These are phyloP conservation scores for Vannuccia rotundouncinata DNA, from an alignment of 2,888 invertebrate genomes.

Conservation along the genomic window DNA sequence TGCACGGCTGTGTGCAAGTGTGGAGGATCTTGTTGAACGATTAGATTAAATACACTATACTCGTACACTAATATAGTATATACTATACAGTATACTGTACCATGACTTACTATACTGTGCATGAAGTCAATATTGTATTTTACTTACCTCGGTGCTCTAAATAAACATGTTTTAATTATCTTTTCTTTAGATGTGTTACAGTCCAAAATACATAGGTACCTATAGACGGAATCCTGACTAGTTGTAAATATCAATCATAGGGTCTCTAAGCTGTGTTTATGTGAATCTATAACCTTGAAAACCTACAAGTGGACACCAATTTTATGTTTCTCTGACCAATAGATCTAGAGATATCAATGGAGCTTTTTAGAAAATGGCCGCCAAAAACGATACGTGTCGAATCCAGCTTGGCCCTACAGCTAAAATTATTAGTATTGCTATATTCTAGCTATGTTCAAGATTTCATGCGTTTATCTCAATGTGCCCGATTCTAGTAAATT, in stretches of 20 bases:
- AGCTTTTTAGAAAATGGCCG: background rate
- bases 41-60: background rate
- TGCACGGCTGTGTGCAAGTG: conserved; percentile 37
- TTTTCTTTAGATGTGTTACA: background rate
- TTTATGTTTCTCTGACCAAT: conserved; percentile 5
- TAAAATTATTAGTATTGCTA: conserved; percentile 4
- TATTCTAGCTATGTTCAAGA: conserved; percentile 4
- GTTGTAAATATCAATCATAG: conserved; percentile 11
- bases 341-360: background rate
- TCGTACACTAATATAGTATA: background rate
- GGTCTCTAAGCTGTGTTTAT: background rate
- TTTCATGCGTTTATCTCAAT: background rate
- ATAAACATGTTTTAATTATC: background rate
- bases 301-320: background rate
- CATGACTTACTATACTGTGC: conserved; percentile 21
- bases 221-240: background rate
- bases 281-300: conserved; percentile 10
- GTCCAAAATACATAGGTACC: background rate
- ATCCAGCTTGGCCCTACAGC: conserved; percentile 3
- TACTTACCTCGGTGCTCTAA: background rate
- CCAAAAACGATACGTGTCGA: conserved; percentile 14
- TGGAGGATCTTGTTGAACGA: conserved; percentile 31
- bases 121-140: conserved; percentile 4
- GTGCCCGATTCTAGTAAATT: background rate
- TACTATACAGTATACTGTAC: conserved; percentile 8